Conservation (phyloP, 1,140 invertebrate genomes). For the Cyrtorhinus lividipennis region DNA sequence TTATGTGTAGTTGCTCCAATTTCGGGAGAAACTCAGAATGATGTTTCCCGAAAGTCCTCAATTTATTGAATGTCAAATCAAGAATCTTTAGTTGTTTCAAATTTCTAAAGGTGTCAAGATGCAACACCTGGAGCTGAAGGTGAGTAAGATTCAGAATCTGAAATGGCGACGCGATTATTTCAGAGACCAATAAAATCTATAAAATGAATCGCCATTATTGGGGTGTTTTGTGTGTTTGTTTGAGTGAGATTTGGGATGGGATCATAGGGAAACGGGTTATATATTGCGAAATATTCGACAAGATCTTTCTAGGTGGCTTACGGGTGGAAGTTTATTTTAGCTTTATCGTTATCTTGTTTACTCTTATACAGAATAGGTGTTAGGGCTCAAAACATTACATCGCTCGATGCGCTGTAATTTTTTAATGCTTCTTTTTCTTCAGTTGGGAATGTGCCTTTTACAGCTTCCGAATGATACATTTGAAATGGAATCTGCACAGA, state of each 20-base stretch:
- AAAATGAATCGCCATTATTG: neutral
- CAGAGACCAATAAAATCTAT: neutral
- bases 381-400: no score
- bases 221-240: no score
- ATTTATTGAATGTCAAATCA: constrained; percentile 17
- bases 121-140: neutral
- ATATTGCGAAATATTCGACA: neutral
- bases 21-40: constrained; percentile 6
- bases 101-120: neutral
- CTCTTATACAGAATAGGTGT: no score
- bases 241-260: no score
- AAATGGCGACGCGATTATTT: neutral
- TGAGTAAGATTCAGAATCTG: constrained; percentile 17
- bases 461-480: no score
- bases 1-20: constrained; percentile 13
- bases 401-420: no score
- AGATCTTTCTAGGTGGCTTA: neutral
- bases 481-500: no score
- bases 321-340: no score
- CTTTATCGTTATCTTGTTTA: no score
- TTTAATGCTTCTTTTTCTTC: no score
- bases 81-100: constrained; percentile 13
- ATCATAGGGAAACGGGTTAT: no score
- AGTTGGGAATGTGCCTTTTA: no score
- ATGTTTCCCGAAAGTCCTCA: constrained; percentile 13